These are phyloP conservation scores for Machimus atricapillus DNA, from an alignment of 2,888 invertebrate genomes.

Conservation along the genomic window DNA sequence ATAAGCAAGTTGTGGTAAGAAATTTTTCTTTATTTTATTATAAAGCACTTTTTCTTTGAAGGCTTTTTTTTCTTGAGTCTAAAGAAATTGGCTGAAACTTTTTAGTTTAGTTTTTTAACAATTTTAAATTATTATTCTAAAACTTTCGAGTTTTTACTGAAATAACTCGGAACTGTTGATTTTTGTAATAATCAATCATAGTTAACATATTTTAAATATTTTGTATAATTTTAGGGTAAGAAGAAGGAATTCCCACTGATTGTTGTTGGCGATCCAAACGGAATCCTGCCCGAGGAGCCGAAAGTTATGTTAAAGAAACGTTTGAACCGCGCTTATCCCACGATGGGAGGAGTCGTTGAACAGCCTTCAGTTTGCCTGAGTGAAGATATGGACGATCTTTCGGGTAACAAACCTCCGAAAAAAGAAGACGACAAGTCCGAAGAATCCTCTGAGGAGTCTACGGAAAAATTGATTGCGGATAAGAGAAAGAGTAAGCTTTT, in stretches of 20 bases:
- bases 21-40: not conserved
- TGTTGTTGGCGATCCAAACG: conserved; percentile 31
- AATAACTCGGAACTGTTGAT: too few relatives aligned
- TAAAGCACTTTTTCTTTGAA: not conserved
- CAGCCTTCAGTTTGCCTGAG: not conserved
- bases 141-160: too few relatives aligned
- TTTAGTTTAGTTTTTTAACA: not conserved
- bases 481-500: not conserved
- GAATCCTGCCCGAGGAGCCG: conserved; percentile 23
- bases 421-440: not conserved
- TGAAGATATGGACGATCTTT: not conserved
- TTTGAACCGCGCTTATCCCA: conserved; percentile 33
- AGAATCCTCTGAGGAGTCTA: not conserved
- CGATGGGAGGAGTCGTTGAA: conserved; percentile 38
- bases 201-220: not conserved
- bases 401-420: not conserved
- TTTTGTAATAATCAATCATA: not conserved
- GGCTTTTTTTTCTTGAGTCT: too few relatives aligned
- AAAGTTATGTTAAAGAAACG: conserved; percentile 19
- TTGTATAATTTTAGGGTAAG: not conserved
- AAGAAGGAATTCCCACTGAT: not conserved
- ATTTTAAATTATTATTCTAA: too few relatives aligned
- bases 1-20: not conserved
- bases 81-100: not conserved
- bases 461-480: not conserved